phyloP scores from a whole-genome alignment of 1,140 invertebrate genomes.

The Drosophila elegans region DNA sequence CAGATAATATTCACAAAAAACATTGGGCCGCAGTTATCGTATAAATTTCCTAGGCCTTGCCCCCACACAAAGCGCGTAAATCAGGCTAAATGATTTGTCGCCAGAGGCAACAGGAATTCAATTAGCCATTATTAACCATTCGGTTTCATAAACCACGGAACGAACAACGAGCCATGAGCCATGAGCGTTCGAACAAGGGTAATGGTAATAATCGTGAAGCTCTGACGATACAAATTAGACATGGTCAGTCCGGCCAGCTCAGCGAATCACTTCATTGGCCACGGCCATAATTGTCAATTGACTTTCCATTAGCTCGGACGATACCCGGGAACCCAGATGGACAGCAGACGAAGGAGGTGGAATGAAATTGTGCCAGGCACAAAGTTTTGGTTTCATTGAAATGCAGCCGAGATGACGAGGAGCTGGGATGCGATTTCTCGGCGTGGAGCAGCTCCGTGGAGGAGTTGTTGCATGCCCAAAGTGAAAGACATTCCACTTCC shows the following conservation, averaged over 20 bases:
- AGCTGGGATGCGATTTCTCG: slow-evolving; percentile 27
- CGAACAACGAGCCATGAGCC: slow-evolving; percentile 18
- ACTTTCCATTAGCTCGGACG: slow-evolving; percentile 80
- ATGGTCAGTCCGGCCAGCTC: slow-evolving; percentile 62
- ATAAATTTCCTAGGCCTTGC: slow-evolving; percentile 33
- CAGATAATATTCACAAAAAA: slow-evolving; percentile 22
- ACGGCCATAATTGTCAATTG: slow-evolving; percentile 84
- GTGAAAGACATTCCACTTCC: slow-evolving; percentile 80
- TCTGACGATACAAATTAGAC: slow-evolving; percentile 66
- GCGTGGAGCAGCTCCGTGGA: neutral
- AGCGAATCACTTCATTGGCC: slow-evolving; percentile 79
- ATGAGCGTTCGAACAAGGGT: slow-evolving; percentile 12
- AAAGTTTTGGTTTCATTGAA: slow-evolving; percentile 77
- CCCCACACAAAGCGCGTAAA: slow-evolving; percentile 72
- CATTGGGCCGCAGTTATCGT: slow-evolving; percentile 18
- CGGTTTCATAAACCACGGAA: slow-evolving; percentile 66
- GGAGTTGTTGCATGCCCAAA: slow-evolving; percentile 57
- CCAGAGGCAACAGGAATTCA: slow-evolving; percentile 77
- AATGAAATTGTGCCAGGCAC: slow-evolving; percentile 45
- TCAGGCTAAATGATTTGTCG: slow-evolving; percentile 82
- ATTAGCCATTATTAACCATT: slow-evolving; percentile 84
- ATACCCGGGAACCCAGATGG: slow-evolving; percentile 30
- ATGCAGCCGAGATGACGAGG: slow-evolving; percentile 53
- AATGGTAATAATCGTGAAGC: slow-evolving; percentile 67
- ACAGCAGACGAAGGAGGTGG: slow-evolving; percentile 22